A percentile compares a stretch with the other conserved stretches of the same genome.
Conservation (phyloP, 1,140 invertebrate genomes). For the Agrypnia vestita region DNA sequence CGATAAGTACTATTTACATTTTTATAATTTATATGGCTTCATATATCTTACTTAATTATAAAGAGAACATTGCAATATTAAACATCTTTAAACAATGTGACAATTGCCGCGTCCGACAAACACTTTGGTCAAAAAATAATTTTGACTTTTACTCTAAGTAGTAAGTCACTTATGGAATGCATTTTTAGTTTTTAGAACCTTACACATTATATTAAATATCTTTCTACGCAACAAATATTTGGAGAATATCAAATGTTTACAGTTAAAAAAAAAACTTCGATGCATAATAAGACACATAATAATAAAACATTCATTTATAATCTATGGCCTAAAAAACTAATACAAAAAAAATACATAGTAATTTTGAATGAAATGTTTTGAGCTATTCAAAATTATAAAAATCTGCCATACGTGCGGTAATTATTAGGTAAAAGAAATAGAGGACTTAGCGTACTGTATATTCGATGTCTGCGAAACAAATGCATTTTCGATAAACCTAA, state of each 20-base stretch:
- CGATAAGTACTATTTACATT: background rate
- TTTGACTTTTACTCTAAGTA: slow-evolving; percentile 16
- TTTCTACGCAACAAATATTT: slow-evolving; percentile 14
- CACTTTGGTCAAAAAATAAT: background rate
- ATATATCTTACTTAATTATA: slow-evolving; percentile 12
- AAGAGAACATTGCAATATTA: no score
- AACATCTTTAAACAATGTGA: no score
- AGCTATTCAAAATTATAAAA: no score
- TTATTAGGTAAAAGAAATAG: no score
- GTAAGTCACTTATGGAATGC: slow-evolving; percentile 53
- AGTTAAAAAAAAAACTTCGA: no score
- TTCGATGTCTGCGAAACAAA: slow-evolving; percentile 25
- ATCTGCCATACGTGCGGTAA: no score
- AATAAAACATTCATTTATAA: no score
- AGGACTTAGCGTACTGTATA: background rate
- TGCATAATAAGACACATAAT: no score
- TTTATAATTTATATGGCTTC: slow-evolving; percentile 43
- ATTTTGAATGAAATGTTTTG: no score
- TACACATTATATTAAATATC: slow-evolving; percentile 29
- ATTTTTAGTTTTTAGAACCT: slow-evolving; percentile 30
- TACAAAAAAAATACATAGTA: no score
- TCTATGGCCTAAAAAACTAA: background rate
- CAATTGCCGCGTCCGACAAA: background rate
- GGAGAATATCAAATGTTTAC: slow-evolving; percentile 6
- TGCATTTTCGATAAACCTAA: slow-evolving; percentile 6